Evolutionary conservation across 2,888 invertebrate species (phyloP).

Genomic region (Caenorhabditis sp.): DNA sequence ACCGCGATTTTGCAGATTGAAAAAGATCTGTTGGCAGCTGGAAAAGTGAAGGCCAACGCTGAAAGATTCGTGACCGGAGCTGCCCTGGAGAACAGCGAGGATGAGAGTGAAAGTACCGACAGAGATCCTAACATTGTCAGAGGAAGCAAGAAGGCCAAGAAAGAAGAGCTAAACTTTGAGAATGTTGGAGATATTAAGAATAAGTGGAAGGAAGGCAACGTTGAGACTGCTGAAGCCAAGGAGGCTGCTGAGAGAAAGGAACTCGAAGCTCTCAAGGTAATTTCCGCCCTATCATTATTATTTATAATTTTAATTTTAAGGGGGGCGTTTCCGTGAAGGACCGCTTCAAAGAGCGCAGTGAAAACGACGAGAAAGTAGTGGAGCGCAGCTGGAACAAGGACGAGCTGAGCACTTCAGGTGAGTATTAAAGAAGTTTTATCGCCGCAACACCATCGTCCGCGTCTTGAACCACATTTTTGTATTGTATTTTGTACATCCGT

Average conservation of each 20-base stretch:
- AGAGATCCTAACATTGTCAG: slow-evolving; percentile 75
- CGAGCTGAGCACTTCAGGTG: slow-evolving; percentile 80
- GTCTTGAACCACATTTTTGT: slow-evolving; percentile 30
- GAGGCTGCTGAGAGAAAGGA: slow-evolving; percentile 78
- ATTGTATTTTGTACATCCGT: slow-evolving; percentile 4
- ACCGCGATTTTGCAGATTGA: slow-evolving; percentile 64
- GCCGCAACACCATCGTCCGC: slow-evolving; percentile 36
- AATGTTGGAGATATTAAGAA: slow-evolving; percentile 81
- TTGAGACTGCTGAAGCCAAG: slow-evolving; percentile 79
- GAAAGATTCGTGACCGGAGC: slow-evolving; percentile 78
- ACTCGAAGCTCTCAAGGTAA: slow-evolving; percentile 80
- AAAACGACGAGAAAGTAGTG: slow-evolving; percentile 66
- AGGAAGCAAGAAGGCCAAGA: slow-evolving; percentile 67
- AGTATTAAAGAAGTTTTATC: neutral
- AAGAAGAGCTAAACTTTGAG: slow-evolving; percentile 74
- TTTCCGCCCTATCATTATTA: too few relatives aligned
- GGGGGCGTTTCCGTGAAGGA: slow-evolving; percentile 79
- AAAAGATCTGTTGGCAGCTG: slow-evolving; percentile 74
- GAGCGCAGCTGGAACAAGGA: slow-evolving; percentile 77
- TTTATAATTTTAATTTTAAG: too few relatives aligned
- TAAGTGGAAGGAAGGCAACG: slow-evolving; percentile 83
- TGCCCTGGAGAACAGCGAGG: slow-evolving; percentile 69
- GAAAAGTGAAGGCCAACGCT: slow-evolving; percentile 76
- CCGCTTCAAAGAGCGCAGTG: slow-evolving; percentile 79
- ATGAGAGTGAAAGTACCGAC: slow-evolving; percentile 71